Percentiles rank a stretch among this genome's conserved stretches.
These are phyloP conservation scores for Scaptomyza tumidula DNA, from an alignment of 2,888 invertebrate genomes.

Conservation along the genomic window DNA sequence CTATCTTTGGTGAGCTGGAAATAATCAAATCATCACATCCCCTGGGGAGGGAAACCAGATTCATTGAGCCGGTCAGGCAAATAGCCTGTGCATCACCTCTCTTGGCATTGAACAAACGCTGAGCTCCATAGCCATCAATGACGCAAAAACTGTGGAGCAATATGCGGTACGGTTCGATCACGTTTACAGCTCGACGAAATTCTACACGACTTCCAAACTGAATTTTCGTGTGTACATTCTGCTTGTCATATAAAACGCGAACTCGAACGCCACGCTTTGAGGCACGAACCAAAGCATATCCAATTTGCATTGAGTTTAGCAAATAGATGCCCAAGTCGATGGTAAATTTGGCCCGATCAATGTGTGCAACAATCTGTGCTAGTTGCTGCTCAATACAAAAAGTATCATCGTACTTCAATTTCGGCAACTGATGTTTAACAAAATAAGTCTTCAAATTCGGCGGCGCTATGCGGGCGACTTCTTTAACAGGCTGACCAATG, in stretches of 20 bases:
- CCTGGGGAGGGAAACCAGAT: not conserved
- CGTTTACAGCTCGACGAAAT: not conserved
- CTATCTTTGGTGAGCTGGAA: slow-evolving; percentile 4
- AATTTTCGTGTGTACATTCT: not conserved
- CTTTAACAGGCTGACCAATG: slow-evolving; percentile 1
- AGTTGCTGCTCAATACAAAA: slow-evolving; percentile 11
- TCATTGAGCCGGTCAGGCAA: slow-evolving; percentile 19
- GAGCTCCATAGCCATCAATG: slow-evolving; percentile 1
- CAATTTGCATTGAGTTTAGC: not conserved
- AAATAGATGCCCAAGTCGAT: slow-evolving; percentile 13
- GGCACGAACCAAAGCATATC: slow-evolving; percentile 2
- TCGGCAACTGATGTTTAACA: not conserved
- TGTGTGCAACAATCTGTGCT: not conserved
- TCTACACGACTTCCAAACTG: not conserved
- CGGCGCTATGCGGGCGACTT: not conserved
- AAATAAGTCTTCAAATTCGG: slow-evolving; percentile 1
- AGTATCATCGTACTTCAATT: not conserved
- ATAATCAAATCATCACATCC: slow-evolving; percentile 1
- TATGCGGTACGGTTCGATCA: not conserved
- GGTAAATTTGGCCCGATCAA: not conserved
- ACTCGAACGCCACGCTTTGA: slow-evolving; percentile 8
- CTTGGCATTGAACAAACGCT: too few relatives aligned
- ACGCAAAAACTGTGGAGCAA: slow-evolving; percentile 15
- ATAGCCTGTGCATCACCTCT: not conserved
- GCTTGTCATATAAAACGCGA: not conserved